Conservation (phyloP, 2,888 invertebrate species). For the Tipula lateralis region DNA sequence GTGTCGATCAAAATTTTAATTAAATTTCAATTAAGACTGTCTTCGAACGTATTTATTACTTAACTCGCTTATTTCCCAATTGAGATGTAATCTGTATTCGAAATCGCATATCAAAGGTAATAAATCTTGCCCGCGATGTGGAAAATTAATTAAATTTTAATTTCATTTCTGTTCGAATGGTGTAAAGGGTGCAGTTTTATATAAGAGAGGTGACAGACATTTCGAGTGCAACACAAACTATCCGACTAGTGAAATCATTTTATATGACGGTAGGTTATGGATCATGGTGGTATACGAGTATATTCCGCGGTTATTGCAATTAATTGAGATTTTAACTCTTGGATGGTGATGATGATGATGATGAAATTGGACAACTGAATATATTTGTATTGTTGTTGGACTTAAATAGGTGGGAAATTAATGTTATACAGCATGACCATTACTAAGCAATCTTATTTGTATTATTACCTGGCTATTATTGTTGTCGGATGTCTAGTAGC, state of each 20-base stretch:
- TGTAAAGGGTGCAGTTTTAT: neutral
- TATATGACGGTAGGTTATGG: neutral
- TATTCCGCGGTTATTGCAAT: neutral
- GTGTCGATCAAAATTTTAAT: no score
- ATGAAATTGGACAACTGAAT: conserved; percentile 11
- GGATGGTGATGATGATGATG: neutral
- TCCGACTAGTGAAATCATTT: neutral
- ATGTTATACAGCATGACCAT: neutral
- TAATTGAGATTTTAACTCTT: conserved; percentile 5
- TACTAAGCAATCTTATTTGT: conserved; percentile 19
- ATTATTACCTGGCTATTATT: conserved; percentile 5
- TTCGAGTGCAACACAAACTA: neutral
- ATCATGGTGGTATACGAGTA: neutral
- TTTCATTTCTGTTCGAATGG: neutral
- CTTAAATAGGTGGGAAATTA: neutral
- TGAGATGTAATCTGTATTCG: neutral
- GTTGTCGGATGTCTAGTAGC: conserved; percentile 19
- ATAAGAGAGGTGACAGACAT: neutral
- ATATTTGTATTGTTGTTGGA: neutral
- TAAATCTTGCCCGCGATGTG: neutral
- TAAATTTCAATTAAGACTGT: neutral
- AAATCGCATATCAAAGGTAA: neutral
- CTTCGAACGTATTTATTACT: neutral
- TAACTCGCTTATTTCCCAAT: no score
- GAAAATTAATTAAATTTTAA: neutral